Evolutionary conservation across 1,140 invertebrate species (phyloP).

Genomic region (Plutomurus gul): DNA sequence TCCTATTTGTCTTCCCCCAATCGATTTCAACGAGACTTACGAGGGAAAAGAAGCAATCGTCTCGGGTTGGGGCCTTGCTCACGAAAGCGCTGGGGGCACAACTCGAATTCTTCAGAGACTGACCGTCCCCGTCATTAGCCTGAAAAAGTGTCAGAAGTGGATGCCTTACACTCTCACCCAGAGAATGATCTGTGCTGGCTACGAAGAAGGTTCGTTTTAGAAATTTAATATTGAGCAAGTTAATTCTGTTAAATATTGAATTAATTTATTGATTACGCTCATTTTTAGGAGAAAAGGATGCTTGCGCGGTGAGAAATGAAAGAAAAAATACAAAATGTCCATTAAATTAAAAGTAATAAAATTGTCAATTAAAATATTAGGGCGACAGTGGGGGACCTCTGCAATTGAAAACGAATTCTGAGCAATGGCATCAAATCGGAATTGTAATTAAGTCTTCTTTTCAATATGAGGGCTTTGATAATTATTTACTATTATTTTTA

Average conservation of each 20-base stretch:
- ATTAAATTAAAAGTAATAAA: not conserved
- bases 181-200: slow-evolving; percentile 29
- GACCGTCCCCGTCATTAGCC: not conserved
- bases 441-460: not conserved
- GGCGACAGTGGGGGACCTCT: slow-evolving; percentile 20
- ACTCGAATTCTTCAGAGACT: slow-evolving; percentile 30
- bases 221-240: not conserved
- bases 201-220: not conserved
- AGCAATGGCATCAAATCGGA: slow-evolving; percentile 24
- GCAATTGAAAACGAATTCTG: not conserved
- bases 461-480: not conserved
- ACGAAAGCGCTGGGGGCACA: slow-evolving; percentile 16
- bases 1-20: slow-evolving; percentile 10
- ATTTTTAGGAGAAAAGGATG: not conserved
- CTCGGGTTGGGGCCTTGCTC: slow-evolving; percentile 27
- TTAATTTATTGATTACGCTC: not conserved
- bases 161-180: slow-evolving; percentile 14
- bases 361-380: not conserved
- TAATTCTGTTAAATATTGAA: not conserved
- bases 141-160: not conserved
- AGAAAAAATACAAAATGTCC: not conserved
- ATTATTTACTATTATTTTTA: not conserved
- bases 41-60: slow-evolving; percentile 3
- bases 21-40: not conserved
- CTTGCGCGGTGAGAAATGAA: slow-evolving; percentile 11